These are phyloP conservation scores for Crambe crambe DNA, from an alignment of 37 sponge, comb jelly and placozoan species.

Conservation along the genomic window DNA sequence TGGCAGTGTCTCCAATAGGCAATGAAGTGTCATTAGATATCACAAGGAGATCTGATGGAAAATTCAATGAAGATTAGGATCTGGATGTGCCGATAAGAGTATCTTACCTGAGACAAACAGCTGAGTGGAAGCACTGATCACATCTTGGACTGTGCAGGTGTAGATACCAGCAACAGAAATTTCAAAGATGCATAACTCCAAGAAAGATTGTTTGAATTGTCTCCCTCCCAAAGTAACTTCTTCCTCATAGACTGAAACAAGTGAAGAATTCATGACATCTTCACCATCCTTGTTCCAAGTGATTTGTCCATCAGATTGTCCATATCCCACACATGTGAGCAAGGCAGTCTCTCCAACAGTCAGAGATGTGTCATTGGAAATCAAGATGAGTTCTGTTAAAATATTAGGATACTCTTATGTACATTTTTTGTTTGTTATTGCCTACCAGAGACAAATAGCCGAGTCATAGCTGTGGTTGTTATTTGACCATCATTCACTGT, in stretches of 20 bases:
- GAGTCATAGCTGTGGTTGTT: neutral
- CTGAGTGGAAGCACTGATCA: neutral
- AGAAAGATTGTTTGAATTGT: constrained; percentile 12
- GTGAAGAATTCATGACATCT: neutral
- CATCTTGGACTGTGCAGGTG: constrained; percentile 11
- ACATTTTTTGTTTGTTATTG: neutral
- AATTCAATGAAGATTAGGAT: too few relatives aligned
- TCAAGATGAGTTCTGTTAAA: neutral
- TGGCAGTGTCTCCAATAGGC: constrained; percentile 11
- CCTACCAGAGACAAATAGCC: neutral
- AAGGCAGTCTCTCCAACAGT: constrained; percentile 12
- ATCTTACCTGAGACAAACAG: constrained; percentile 1
- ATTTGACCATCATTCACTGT: neutral
- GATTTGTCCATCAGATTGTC: constrained; percentile 5
- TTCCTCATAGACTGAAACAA: constrained; percentile 5
- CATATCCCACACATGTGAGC: constrained; percentile 11
- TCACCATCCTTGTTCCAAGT: constrained; percentile 14
- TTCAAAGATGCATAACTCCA: constrained; percentile 25
- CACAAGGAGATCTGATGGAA: neutral
- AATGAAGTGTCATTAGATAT: neutral
- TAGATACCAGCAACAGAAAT: constrained; percentile 24
- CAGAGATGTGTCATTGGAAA: constrained; percentile 9
- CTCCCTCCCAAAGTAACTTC: neutral
- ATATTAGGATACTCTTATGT: too few relatives aligned
- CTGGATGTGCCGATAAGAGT: too few relatives aligned